Evolutionary conservation across 2,113 vertebrate genomes (phyloP), one percentile per base, ranked within the genome.

Genomic region (Hystrix brachyura): DNA sequence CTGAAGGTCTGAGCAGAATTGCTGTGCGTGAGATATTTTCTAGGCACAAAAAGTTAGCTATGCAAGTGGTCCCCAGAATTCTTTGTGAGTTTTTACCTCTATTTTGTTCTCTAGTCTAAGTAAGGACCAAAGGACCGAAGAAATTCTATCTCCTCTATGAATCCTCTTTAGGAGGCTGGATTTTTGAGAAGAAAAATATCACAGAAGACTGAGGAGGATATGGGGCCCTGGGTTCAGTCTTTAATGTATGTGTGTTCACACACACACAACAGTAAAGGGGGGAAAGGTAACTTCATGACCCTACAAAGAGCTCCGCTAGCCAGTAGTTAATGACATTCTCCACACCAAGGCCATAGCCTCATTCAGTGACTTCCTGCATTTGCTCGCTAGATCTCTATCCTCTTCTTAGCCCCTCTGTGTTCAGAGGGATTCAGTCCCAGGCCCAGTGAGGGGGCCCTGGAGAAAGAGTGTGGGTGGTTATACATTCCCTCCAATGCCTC

Each of bases 51-150:
- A 48, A 21, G 55, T 85, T 79, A 96, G 67, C 79, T 60, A 2
- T 32, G 62, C 27, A 62, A 78, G 34, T 76, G 19, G 57, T 65
- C 81, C 64, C 53, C 78, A 94, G 80, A 97, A 87, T 87, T 92
- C 88, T 92, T 83, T n/a, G 17, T 93, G 79, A 82, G 62, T n/a
- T 65, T 88, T 67, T 65, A 67, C 65, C 71, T 96, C 27, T 78
- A 23, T 82, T 87, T 90, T 94, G 65, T 90, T 76, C 43, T 90
- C 27, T 11, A 76, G 25, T 25, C 29, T 13, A 65, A 97, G 23
- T 48, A 79, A 93, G 79, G 43, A 72, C 43, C 72, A 48, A 76
- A 55, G n/a, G 53, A 38, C 38, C 2, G 38, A 38, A 38, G 38
- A 59, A 78, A 78, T 95, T 60, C 23, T 91, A 46, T 23, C 17